These are phyloP conservation scores for Drosophila mimetica DNA, from an alignment of 2,888 invertebrate species.

Conservation along the genomic window DNA sequence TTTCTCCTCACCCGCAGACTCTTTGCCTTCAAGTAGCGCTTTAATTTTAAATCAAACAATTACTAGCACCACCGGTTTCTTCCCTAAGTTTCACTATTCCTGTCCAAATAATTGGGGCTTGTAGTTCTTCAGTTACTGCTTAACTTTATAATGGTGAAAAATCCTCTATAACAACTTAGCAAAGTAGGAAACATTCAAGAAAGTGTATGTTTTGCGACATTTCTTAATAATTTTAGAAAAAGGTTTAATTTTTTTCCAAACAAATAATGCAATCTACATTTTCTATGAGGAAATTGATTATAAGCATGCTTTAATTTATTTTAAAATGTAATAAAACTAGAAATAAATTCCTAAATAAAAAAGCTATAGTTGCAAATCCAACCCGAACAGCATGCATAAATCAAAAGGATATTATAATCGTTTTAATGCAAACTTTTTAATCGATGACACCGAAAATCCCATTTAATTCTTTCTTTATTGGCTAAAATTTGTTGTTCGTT, in stretches of 20 bases:
- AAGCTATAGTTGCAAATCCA: not conserved
- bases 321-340: too few relatives aligned
- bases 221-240: too few relatives aligned
- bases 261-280: too few relatives aligned
- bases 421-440: slow-evolving; percentile 19
- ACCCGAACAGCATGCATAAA: slow-evolving; percentile 1
- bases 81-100: not conserved
- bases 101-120: not conserved
- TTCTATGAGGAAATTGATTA: too few relatives aligned
- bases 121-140: not conserved
- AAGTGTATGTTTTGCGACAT: too few relatives aligned
- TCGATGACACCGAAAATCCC: slow-evolving; percentile 13
- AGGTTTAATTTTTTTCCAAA: not conserved
- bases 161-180: too few relatives aligned
- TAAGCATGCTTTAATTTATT: too few relatives aligned
- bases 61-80: not conserved
- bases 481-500: slow-evolving; percentile 14
- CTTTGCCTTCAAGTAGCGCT: slow-evolving; percentile 7
- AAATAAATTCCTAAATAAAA: too few relatives aligned
- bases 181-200: too few relatives aligned
- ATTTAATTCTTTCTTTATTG: slow-evolving; percentile 20
- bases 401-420: slow-evolving; percentile 12
- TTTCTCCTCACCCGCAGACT: slow-evolving; percentile 8
- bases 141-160: not conserved
- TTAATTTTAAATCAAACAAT: slow-evolving; percentile 24